Evolutionary conservation across 2,888 invertebrate genomes (phyloP).

Genomic region (Pocota personata): DNA sequence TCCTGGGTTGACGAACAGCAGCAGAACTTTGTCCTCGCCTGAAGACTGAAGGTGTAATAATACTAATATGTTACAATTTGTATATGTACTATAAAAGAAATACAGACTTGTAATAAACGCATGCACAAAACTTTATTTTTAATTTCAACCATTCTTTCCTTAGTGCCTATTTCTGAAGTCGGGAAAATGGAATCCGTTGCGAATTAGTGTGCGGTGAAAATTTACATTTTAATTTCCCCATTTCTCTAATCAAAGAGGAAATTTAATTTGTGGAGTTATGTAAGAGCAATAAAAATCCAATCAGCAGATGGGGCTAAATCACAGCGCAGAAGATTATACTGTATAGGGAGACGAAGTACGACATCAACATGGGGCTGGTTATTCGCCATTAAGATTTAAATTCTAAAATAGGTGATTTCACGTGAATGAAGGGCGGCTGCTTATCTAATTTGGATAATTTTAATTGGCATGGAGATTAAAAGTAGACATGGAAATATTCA

Average conservation of each 20-base stretch:
- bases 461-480: slow-evolving; percentile 29
- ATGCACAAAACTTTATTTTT: neutral
- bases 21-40: slow-evolving; percentile 25
- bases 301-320: slow-evolving; percentile 40
- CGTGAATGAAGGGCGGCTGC: slow-evolving; percentile 11
- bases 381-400: slow-evolving; percentile 35
- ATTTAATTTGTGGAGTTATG: slow-evolving; percentile 50
- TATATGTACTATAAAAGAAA: neutral
- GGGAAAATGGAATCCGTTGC: slow-evolving; percentile 36
- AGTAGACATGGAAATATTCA: neutral
- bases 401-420: slow-evolving; percentile 31
- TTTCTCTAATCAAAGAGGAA: slow-evolving; percentile 62
- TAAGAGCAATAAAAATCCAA: slow-evolving; percentile 62
- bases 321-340: slow-evolving; percentile 16
- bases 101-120: slow-evolving; percentile 2
- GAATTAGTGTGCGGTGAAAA: slow-evolving; percentile 48
- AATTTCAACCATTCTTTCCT: slow-evolving; percentile 21
- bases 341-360: neutral
- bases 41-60: neutral
- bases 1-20: slow-evolving; percentile 78
- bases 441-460: slow-evolving; percentile 50
- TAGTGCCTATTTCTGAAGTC: neutral
- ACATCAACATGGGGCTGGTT: neutral
- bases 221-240: slow-evolving; percentile 69
- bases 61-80: neutral